These are phyloP conservation scores for Tragulus kanchil DNA, from an alignment of 2,113 vertebrate species.

Conservation along the genomic window DNA sequence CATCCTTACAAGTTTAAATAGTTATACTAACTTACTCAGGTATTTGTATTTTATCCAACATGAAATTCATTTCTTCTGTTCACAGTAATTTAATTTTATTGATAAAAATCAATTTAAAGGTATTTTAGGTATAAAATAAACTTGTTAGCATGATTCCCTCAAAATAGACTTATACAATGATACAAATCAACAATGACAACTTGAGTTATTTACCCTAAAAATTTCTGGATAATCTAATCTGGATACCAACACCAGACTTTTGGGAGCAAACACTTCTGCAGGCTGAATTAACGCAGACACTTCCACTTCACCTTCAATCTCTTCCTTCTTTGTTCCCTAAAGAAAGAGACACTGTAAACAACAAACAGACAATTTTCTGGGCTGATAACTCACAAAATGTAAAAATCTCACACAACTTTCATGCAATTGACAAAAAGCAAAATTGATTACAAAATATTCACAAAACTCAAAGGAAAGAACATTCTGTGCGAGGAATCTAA, in stretches of 20 bases:
- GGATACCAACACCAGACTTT: constrained; percentile 98
- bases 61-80: constrained; percentile 61
- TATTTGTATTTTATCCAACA: constrained; percentile 45
- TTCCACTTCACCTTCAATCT: constrained; percentile 91
- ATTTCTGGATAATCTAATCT: constrained; percentile 98
- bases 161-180: constrained; percentile 73
- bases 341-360: constrained; percentile 85
- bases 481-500: constrained; percentile 25
- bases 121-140: constrained; percentile 71
- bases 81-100: constrained; percentile 48
- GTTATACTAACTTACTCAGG: constrained; percentile 40
- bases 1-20: constrained; percentile 21
- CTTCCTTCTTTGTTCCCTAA: constrained; percentile 93
- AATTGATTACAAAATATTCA: constrained; percentile 15
- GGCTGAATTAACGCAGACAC: constrained; percentile 97
- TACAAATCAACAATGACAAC: constrained; percentile 65
- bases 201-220: constrained; percentile 94
- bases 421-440: constrained; percentile 38
- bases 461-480: constrained; percentile 27
- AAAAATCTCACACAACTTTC: background rate
- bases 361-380: constrained; percentile 60
- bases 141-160: constrained; percentile 55
- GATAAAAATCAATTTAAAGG: constrained; percentile 68
- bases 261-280: constrained; percentile 98
- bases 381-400: constrained; percentile 9